Conservation (phyloP, 2,797 vertebrate species). For the Ateles fusciceps region DNA sequence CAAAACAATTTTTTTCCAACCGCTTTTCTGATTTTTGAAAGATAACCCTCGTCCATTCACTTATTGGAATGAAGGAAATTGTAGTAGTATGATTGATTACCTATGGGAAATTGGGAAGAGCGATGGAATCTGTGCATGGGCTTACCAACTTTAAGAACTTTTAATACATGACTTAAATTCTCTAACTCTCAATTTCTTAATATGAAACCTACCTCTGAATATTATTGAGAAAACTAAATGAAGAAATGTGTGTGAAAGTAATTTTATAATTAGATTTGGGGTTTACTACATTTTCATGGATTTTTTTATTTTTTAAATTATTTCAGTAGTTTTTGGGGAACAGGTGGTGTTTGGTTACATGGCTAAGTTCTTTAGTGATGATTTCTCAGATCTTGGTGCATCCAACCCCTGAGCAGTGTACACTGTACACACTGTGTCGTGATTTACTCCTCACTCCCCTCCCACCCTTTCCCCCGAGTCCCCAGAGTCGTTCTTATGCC, state of each 20-base stretch:
- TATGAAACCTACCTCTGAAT: neutral
- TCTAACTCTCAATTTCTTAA: neutral
- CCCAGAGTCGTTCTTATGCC: too few relatives aligned
- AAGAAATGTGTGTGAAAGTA: neutral
- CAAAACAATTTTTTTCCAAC: neutral
- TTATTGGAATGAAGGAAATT: neutral
- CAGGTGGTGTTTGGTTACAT: too few relatives aligned
- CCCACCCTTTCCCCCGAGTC: too few relatives aligned
- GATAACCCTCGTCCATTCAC: neutral
- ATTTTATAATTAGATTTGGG: constrained; percentile 23
- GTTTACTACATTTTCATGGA: too few relatives aligned
- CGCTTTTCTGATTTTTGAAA: neutral
- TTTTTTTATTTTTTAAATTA: too few relatives aligned
- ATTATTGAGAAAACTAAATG: neutral
- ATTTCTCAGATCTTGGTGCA: too few relatives aligned
- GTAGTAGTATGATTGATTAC: too few relatives aligned
- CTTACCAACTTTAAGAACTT: neutral
- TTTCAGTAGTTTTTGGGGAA: too few relatives aligned
- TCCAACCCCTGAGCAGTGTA: too few relatives aligned
- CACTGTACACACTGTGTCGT: too few relatives aligned
- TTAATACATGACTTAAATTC: neutral
- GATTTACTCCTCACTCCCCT: too few relatives aligned
- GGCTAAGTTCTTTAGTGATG: too few relatives aligned
- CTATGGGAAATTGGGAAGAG: neutral
- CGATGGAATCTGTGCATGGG: neutral